Base-by-base conservation (phyloP, 2,113 vertebrate genomes). In the Micronycteris hirsuta region DNA sequence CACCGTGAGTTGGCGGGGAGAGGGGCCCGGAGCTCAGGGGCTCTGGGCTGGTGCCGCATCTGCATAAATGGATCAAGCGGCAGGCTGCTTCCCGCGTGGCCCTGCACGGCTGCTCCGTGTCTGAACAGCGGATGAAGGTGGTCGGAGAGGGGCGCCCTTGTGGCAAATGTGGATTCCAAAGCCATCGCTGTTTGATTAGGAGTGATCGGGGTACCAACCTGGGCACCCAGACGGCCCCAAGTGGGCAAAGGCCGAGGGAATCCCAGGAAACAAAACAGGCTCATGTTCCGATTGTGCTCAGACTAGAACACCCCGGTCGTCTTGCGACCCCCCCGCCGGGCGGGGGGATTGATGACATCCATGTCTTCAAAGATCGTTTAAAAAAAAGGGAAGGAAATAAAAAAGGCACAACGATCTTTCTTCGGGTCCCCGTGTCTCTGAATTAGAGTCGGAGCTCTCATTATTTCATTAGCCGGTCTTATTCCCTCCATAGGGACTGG, bases 141-240 rank as follows among this genome's bases (percentile, higher is more conserved):
- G 85, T 96, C 80, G 91, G 82, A 94, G 33, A 90, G 26, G 70
- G 14, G 68, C 93, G 63, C 86, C 84, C 49, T 47, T 92, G 96
- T 95, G 96, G 94, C 63, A 63, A 70, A 95, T 97, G n/a, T 96
- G 74, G 97, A 97, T 98, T 95, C 74, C 91, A 97, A 96, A 96
- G 96, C 90, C 96, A 76, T 38, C 4, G 65, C 17, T 41, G 86
- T 93, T 86, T 97, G 93, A 94, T 96, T 90, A 95, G 70, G 16
- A 61, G 54, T 86, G 54, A 82, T 4, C 73, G 67, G 58, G 93
- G 16, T 10, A 47, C 87, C 63, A 56, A 88, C 54, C 76, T 71
- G 49, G 96, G 94, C 7, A 20, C 94, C 80, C 84, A 41, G 93
- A 80, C 78, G 93, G 86, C 96, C 86, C 87, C 93, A 94, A 84